Conservation (phyloP, 2,797 vertebrate species). For the Tenualosa thibaudeaui region DNA sequence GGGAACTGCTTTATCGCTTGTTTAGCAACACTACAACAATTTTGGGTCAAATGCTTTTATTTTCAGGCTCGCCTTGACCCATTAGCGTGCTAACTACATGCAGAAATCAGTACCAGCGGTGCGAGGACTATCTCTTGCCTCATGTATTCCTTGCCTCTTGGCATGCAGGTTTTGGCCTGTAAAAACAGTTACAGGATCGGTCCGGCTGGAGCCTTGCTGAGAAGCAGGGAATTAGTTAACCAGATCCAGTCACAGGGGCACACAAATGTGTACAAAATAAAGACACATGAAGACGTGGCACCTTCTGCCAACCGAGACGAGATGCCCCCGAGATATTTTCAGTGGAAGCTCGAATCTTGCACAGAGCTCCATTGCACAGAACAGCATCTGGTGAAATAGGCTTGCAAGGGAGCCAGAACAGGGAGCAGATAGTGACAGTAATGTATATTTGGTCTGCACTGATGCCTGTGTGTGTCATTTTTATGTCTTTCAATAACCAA, state of each 20-base stretch:
- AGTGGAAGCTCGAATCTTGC: background rate
- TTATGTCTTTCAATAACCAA: background rate
- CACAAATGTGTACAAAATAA: conserved; percentile 15
- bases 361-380: background rate
- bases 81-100: conserved; percentile 7
- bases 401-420: background rate
- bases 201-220: conserved; percentile 47
- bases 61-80: conserved; percentile 38
- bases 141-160: conserved; percentile 16
- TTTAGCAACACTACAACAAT: background rate
- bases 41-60: background rate
- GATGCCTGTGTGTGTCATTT: background rate
- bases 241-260: background rate
- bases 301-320: conserved; percentile 19
- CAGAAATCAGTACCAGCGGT: conserved; percentile 3
- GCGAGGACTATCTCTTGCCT: background rate
- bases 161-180: conserved; percentile 41
- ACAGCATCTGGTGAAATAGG: background rate
- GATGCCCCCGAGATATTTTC: conserved; percentile 10
- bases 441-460: background rate
- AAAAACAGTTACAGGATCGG: conserved; percentile 49
- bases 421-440: background rate
- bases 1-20: conserved; percentile 38
- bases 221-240: conserved; percentile 33
- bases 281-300: conserved; percentile 3